Evolutionary conservation across 2,888 invertebrate species (phyloP), one percentile per base, ranked within the genome.

Genomic region (Eristalis tenax): DNA sequence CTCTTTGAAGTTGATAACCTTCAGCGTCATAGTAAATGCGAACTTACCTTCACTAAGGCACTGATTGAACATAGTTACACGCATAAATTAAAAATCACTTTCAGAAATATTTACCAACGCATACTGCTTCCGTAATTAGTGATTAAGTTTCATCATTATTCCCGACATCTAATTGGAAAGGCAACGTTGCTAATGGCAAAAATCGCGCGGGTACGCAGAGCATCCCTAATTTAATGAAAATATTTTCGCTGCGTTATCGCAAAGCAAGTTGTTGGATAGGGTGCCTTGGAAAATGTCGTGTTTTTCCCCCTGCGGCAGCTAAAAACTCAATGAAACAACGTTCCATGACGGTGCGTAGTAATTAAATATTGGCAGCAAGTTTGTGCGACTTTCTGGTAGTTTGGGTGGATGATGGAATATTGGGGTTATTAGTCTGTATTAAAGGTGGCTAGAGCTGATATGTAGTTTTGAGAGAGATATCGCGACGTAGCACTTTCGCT

Each of bases 141-240:
- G 50, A 50, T 50, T 50, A 50, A 50, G n/a, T 50, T 50, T 50
- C 50, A 50, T 50, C 50, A 50, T 50, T 50, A 50, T 50, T 50
- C 50, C 18, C 8, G 18, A 8, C 18, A 18, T 50, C 50, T 50
- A 50, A 50, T 50, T 50, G 18, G 50, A n/a, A 18, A 50, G 50
- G 18, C 50, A 50, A 50, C 50, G n/a, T 50, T 8, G 50, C 50
- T 50, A 50, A 18, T 10, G 50, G 50, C 50, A 18, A 6, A 18
- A 50, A 50, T 50, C 50, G n/a, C 18, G 15, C 3, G 15, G n/a
- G n/a, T n/a, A 6, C 43, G 43, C 43, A 50, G 18, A 6, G 5
- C 18, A 18, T 50, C 50, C 6, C 6, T 50, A 50, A 50, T 50
- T 50, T 50, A 50, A 50, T 50, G 50, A 50, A 50, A 50, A 50